Percentiles rank a stretch among this genome's conserved stretches.
These are phyloP conservation scores for Corapipo altera DNA, from an alignment of 2,113 vertebrate genomes.

Conservation along the genomic window DNA sequence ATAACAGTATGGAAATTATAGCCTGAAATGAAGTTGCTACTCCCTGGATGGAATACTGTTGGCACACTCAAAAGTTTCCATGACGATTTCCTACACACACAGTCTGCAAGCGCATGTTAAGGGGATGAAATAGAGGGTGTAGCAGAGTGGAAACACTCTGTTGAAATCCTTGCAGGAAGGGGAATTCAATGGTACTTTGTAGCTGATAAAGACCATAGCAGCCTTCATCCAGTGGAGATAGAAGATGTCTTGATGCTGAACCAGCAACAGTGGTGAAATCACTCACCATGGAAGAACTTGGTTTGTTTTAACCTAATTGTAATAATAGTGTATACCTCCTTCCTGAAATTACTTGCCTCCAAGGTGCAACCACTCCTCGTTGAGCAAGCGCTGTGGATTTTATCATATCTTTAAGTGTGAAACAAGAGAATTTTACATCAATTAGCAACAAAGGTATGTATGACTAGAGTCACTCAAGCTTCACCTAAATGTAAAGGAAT, in stretches of 20 bases:
- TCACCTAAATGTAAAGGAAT: neutral
- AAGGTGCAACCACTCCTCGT: neutral
- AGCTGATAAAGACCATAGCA: neutral
- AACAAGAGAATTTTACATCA: neutral
- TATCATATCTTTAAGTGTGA: fast-evolving
- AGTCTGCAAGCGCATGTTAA: neutral
- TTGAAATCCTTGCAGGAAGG: neutral
- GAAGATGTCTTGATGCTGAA: neutral
- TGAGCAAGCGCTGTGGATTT: neutral
- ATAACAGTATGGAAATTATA: neutral
- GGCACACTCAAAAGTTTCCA: fast-evolving
- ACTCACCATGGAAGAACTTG: fast-evolving
- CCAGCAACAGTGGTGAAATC: neutral
- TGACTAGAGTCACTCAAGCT: neutral
- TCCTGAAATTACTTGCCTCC: neutral
- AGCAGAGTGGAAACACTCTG: neutral
- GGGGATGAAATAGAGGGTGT: neutral
- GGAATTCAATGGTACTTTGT: neutral
- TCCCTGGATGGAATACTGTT: neutral
- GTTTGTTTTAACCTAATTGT: neutral
- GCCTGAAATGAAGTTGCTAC: neutral
- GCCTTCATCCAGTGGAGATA: neutral
- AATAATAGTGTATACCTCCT: neutral
- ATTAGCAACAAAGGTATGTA: neutral
- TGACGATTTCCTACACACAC: neutral